A percentile compares a stretch with the other conserved stretches of the same genome.
phyloP scores from a whole-genome alignment of 2,888 invertebrate genomes.

The Linnaemya tessellans region DNA sequence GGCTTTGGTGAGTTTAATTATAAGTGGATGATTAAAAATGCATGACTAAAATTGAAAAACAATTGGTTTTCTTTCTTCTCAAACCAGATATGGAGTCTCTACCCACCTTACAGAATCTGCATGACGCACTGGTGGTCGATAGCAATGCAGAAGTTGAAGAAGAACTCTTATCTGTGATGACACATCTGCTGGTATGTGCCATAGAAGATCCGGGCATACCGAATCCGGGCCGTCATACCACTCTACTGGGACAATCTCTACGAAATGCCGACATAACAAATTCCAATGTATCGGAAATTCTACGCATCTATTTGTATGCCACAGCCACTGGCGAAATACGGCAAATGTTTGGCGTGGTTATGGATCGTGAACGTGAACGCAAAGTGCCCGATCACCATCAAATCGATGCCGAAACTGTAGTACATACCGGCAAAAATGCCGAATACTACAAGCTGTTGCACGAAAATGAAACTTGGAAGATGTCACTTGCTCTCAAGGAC shows the following conservation, averaged over 20 bases:
- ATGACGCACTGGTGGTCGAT: conserved; percentile 90
- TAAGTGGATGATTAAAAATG: neutral
- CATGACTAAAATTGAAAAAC: neutral
- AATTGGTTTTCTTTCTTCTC: neutral
- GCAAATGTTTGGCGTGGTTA: conserved; percentile 90
- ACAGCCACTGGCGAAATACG: conserved; percentile 94
- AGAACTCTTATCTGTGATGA: conserved; percentile 93
- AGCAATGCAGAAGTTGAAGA: conserved; percentile 92
- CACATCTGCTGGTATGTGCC: conserved; percentile 94
- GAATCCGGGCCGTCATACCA: conserved; percentile 94
- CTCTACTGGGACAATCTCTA: conserved; percentile 94
- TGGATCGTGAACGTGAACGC: conserved; percentile 91
- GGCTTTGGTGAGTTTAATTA: conserved; percentile 90
- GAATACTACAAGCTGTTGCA: conserved; percentile 91
- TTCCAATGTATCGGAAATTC: conserved; percentile 94
- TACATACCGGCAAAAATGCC: conserved; percentile 89
- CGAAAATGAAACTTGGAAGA: conserved; percentile 90
- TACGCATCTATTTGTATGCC: conserved; percentile 95
- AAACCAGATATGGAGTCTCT: conserved; percentile 91
- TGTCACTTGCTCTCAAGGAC: conserved; percentile 91
- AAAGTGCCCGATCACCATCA: conserved; percentile 93
- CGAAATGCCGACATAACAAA: conserved; percentile 95
- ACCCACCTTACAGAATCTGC: conserved; percentile 93
- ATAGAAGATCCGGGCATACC: conserved; percentile 97
- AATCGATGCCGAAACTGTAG: conserved; percentile 87